A percentile compares a stretch with the other conserved stretches of the same genome.
Conservation (phyloP, 2,888 invertebrate genomes). For the Drosophila eohydei region DNA sequence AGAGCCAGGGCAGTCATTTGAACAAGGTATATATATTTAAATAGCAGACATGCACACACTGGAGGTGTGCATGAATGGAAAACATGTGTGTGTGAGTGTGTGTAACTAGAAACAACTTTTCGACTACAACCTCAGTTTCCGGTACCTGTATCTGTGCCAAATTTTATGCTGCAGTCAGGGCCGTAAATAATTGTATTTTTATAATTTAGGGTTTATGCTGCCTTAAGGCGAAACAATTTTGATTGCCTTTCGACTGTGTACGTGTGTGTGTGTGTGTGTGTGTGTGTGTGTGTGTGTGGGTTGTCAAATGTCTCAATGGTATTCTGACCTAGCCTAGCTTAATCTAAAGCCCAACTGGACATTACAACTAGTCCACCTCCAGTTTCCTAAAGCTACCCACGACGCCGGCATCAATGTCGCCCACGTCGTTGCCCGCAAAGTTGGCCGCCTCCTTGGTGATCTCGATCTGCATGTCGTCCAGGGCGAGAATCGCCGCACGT, state of each 20-base stretch:
- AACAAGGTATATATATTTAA: constrained; percentile 70
- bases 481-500: constrained; percentile 88
- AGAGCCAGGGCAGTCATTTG: constrained; percentile 3
- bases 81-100: constrained; percentile 5
- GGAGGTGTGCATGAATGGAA: constrained; percentile 35
- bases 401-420: constrained; percentile 90
- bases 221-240: constrained; percentile 20
- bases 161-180: constrained; percentile 13
- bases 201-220: constrained; percentile 45
- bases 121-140: constrained; percentile 44
- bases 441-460: constrained; percentile 86
- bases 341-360: constrained; percentile 49
- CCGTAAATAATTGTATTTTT: constrained; percentile 41
- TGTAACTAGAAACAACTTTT: constrained; percentile 37
- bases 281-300: constrained; percentile 18
- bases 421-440: constrained; percentile 87
- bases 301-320: constrained; percentile 77
- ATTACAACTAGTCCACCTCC: constrained; percentile 89
- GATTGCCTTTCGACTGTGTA: constrained; percentile 33
- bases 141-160: constrained; percentile 40
- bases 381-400: constrained; percentile 94
- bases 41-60: constrained; percentile 51
- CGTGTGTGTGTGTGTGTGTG: constrained; percentile 16
- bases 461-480: constrained; percentile 92
- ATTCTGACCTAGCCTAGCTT: constrained; percentile 70